Conservation (phyloP, 2,888 invertebrate genomes). For the Ochropacha duplaris region DNA sequence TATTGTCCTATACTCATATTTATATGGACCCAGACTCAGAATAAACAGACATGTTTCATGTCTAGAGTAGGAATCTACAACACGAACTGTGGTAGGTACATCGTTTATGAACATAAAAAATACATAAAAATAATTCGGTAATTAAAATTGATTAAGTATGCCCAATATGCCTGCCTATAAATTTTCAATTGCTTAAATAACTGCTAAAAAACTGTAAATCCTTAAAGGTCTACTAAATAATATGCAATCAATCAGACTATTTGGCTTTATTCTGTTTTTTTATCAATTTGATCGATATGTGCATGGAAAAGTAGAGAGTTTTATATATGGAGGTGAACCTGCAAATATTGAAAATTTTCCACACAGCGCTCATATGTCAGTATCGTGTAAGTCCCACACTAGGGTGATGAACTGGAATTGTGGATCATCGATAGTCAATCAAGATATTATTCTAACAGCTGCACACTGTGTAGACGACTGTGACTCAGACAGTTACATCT, state of each 20-base stretch:
- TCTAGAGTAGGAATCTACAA: too few relatives aligned
- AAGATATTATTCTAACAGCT: slow-evolving; percentile 21
- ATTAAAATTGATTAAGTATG: too few relatives aligned
- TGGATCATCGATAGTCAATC: slow-evolving; percentile 33
- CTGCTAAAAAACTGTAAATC: neutral
- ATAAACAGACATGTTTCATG: too few relatives aligned
- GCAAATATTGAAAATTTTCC: slow-evolving; percentile 20
- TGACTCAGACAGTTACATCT: slow-evolving; percentile 3
- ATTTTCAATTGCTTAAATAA: neutral
- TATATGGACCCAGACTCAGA: too few relatives aligned
- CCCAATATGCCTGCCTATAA: neutral
- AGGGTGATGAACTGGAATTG: slow-evolving; percentile 15
- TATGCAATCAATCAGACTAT: neutral
- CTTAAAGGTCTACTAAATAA: neutral
- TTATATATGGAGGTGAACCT: slow-evolving; percentile 21
- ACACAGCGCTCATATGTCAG: slow-evolving; percentile 24
- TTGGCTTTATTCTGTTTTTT: neutral
- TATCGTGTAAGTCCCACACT: slow-evolving; percentile 17
- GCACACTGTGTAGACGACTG: slow-evolving; percentile 22
- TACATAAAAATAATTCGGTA: neutral
- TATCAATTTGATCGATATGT: neutral
- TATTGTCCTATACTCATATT: too few relatives aligned
- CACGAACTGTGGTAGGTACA: too few relatives aligned
- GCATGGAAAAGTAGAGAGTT: slow-evolving; percentile 1
- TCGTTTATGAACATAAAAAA: neutral